Evolutionary conservation across 2,888 invertebrate genomes (phyloP), one percentile per base, ranked within the genome.

Genomic region (Exephanes ischioxanthus): DNA sequence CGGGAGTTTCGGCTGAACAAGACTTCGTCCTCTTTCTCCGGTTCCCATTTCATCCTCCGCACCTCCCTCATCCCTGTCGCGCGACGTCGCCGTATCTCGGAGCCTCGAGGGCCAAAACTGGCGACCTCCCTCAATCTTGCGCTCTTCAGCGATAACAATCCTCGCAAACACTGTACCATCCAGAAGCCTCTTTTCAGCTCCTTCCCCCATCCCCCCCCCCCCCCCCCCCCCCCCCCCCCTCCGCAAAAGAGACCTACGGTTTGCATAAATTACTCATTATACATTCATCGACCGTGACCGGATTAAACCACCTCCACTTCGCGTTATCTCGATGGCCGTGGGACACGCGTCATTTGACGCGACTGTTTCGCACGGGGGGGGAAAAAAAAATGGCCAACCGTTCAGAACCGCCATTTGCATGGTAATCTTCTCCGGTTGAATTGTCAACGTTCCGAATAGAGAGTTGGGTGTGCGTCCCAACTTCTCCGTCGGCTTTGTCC

Each of bases 141-240:
- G 30, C 70, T 67, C 80, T 71, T 76, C 76, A 71, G 37, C 53
- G 84, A 84, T 80, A 84, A 80, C 80, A 58, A 80, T 80, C 80
- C 53, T 79, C 70, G 75, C 73, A 70, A 58, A 72, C 66, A 78
- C 67, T 58, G 79, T 37, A 37, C 37, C 70, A 70, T 22, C 48
- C 63, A 16, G 37, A 63, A 26, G 63, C 70, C 61, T 72, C 67
- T 58, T 63, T 83, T 72, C 72, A 72, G 58, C 83, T 67, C 72
- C 51, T 73, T 30, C 48, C 22, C 30, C 45, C 48, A n/a, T n/a
- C 37, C 77, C 6, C 33, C 6, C 33, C 33, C 0, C 37, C 1
- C 4, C n/a, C 41, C 48, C 22, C 30, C 45, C 48, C 37, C 77
- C 6, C 33, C 6, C 33, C 33, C 0, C 37, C 1, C 4, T 33